Evolutionary conservation across 2,888 invertebrate species (phyloP), one percentile per base, ranked within the genome.

Genomic region (Acleris laterana): DNA sequence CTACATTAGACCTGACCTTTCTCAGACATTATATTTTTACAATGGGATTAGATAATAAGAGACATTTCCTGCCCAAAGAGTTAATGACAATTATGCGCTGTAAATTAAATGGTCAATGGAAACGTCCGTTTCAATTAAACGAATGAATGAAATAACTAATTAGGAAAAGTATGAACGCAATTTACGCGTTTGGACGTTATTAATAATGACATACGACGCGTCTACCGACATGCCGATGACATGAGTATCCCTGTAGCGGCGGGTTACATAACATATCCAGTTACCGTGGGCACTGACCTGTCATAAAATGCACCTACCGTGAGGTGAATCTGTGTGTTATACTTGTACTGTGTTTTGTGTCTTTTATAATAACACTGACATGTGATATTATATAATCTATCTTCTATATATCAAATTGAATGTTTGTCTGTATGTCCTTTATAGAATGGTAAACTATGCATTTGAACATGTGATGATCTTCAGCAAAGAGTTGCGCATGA

Each of bases 21-120:
- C 66, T 62, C 66, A 66, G 61, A 62, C 61, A 66, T 66, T 66
- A 66, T 66, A 57, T 52, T 66, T 66, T 61, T 57, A 66, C 66
- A 66, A 57, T 62, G 52, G 62, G 50, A 66, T 66, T 66, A 66
- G 66, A 66, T 66, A 66, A 66, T 66, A 66, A 66, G 66, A 66
- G 56, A 57, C 61, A 62, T 62, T 66, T 66, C 66, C 66, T 66
- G 62, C 66, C 51, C 32, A 57, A 66, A 56, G 51, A 51, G 66
- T 57, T 61, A 66, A 66, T 61, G 66, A 66, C 66, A 62, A 46
- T 56, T 56, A 57, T 19, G 46, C 57, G 51, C 57, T 66, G 51
- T 57, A 66, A 62, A 57, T 62, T 48, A 62, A 62, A 62, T 57
- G 66, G 52, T 62, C 52, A 66, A 66, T 65, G 60, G 62, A 62